Evolutionary conservation across 2,113 vertebrate species (phyloP).

Genomic region (Corydoras sp.): DNA sequence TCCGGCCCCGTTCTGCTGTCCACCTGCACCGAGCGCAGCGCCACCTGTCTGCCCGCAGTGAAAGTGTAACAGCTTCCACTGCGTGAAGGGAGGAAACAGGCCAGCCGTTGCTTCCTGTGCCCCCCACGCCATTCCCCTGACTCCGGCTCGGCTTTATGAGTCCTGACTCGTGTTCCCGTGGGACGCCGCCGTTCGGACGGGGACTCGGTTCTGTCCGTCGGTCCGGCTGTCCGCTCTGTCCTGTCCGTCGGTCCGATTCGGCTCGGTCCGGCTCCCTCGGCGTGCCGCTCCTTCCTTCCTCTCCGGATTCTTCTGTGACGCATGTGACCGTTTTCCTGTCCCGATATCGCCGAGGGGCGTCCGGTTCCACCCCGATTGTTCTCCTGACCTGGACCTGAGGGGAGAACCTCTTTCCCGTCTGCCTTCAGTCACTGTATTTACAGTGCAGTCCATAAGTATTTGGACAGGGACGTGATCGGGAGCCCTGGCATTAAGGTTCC

Average conservation of each 20-base stretch:
- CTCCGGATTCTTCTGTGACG: constrained; percentile 37
- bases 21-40: constrained; percentile 24
- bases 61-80: constrained; percentile 28
- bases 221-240: constrained; percentile 10
- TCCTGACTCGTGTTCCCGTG: constrained; percentile 30
- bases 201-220: constrained; percentile 20
- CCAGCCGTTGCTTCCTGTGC: constrained; percentile 20
- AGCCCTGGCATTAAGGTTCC: too few relatives aligned
- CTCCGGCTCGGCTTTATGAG: constrained; percentile 19
- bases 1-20: background rate
- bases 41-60: constrained; percentile 30
- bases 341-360: constrained; percentile 19
- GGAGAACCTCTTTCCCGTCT: background rate
- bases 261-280: background rate
- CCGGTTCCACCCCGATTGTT: background rate
- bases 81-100: constrained; percentile 33
- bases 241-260: constrained; percentile 25
- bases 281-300: constrained; percentile 36
- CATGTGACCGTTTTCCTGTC: constrained; percentile 37
- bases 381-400: background rate
- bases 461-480: too few relatives aligned
- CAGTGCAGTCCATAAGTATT: background rate
- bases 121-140: constrained; percentile 2
- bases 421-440: background rate
- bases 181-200: constrained; percentile 5